A percentile compares a stretch with the other conserved stretches of the same genome.
Evolutionary conservation across 2,113 vertebrate species (phyloP).

Genomic region (Callithrix jacchus): DNA sequence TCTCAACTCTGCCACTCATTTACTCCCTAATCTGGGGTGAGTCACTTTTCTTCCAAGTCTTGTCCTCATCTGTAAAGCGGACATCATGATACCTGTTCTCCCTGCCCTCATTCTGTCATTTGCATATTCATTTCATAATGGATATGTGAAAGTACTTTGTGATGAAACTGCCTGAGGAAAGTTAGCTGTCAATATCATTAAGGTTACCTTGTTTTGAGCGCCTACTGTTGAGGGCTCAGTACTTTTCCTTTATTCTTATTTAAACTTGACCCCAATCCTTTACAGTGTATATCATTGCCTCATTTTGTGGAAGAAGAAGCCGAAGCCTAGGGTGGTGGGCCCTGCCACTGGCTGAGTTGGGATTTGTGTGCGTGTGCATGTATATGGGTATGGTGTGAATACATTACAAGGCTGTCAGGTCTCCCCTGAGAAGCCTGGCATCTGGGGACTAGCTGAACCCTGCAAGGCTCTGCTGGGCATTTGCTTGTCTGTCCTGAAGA

Average conservation of each 20-base stretch:
- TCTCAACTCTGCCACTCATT: neutral
- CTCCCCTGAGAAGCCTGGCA: accelerated
- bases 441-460: neutral
- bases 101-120: slow-evolving; percentile 47
- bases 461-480: neutral
- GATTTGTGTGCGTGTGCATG: neutral
- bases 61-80: neutral
- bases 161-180: neutral
- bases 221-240: neutral
- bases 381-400: neutral
- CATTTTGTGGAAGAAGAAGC: neutral
- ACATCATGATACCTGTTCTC: slow-evolving; percentile 2
- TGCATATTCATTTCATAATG: neutral
- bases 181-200: neutral
- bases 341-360: neutral
- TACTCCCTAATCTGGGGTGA: neutral
- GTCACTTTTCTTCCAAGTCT: slow-evolving; percentile 26
- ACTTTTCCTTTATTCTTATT: neutral
- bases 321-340: neutral
- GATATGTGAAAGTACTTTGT: slow-evolving; percentile 20
- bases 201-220: neutral
- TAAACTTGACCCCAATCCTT: neutral
- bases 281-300: neutral
- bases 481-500: neutral
- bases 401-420: neutral